Conservation (phyloP, 1,140 invertebrate genomes). For the Drosophila simulans region DNA sequence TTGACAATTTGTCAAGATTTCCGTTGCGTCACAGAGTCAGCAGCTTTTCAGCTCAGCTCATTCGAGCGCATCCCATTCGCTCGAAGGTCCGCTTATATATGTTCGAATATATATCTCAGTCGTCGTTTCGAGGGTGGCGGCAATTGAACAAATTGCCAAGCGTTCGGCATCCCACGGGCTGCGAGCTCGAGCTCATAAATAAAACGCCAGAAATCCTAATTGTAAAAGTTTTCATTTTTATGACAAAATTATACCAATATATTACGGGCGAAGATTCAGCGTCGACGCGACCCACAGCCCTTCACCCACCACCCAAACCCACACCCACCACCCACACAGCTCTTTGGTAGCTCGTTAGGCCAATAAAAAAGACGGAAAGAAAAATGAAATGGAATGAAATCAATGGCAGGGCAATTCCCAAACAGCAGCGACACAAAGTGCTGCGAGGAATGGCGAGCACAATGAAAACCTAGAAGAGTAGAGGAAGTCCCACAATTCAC, state of each 20-base stretch:
- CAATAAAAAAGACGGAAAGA: constrained; percentile 40
- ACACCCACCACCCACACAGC: constrained; percentile 22
- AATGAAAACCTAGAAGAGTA: constrained; percentile 68
- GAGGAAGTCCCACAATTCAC: constrained; percentile 75
- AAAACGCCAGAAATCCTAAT: constrained; percentile 66
- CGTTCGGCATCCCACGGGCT: constrained; percentile 15
- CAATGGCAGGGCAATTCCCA: constrained; percentile 64
- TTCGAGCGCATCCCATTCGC: constrained; percentile 25
- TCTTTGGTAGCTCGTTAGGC: constrained; percentile 57
- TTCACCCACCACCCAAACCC: not conserved
- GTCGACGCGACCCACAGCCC: too few relatives aligned
- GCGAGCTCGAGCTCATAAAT: constrained; percentile 57
- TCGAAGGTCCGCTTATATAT: constrained; percentile 32
- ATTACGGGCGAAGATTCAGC: constrained; percentile 46
- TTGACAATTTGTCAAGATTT: constrained; percentile 68
- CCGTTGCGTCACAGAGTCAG: constrained; percentile 51
- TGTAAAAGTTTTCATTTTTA: constrained; percentile 80
- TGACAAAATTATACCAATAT: constrained; percentile 79
- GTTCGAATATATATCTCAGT: constrained; percentile 10
- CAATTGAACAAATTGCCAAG: constrained; percentile 54
- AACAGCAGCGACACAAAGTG: constrained; percentile 44
- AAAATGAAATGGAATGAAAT: constrained; percentile 47
- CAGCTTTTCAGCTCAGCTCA: constrained; percentile 22
- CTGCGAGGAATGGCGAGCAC: constrained; percentile 54
- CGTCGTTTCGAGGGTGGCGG: constrained; percentile 20